phyloP scores from a whole-genome alignment of 2,797 vertebrate species.

The Antrozous pallidus region DNA sequence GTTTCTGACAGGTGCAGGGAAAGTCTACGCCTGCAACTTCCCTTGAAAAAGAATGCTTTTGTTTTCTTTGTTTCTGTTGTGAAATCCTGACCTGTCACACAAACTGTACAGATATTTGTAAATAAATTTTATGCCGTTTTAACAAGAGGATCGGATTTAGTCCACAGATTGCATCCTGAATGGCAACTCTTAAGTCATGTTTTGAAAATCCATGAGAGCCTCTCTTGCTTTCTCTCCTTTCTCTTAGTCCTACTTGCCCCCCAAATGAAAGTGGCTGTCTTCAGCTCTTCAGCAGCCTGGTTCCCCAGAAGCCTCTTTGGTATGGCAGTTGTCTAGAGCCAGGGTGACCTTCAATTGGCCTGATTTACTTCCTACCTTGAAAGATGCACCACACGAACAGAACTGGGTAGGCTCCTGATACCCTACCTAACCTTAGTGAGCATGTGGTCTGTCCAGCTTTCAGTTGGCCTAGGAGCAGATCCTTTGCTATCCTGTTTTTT shows the following conservation, averaged over 20 bases:
- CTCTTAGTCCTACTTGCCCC: neutral
- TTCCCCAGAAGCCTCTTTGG: neutral
- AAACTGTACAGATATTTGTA: conserved; percentile 85
- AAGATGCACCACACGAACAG: neutral
- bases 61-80: conserved; percentile 82
- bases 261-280: neutral
- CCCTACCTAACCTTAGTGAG: neutral
- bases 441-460: neutral
- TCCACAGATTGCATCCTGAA: conserved; percentile 69
- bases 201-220: neutral
- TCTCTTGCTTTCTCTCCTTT: neutral
- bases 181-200: neutral
- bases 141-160: conserved; percentile 78
- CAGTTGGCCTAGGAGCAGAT: neutral
- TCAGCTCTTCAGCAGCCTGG: neutral
- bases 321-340: neutral
- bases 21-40: conserved; percentile 43
- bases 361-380: neutral
- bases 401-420: neutral
- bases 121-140: conserved; percentile 86
- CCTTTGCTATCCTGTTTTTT: neutral
- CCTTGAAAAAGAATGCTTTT: conserved; percentile 73
- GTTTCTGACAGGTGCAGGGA: conserved; percentile 52
- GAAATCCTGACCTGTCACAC: conserved; percentile 83
- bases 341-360: neutral